Base-by-base conservation (phyloP, 2,888 invertebrate genomes). In the Drosophila hamatofila region DNA sequence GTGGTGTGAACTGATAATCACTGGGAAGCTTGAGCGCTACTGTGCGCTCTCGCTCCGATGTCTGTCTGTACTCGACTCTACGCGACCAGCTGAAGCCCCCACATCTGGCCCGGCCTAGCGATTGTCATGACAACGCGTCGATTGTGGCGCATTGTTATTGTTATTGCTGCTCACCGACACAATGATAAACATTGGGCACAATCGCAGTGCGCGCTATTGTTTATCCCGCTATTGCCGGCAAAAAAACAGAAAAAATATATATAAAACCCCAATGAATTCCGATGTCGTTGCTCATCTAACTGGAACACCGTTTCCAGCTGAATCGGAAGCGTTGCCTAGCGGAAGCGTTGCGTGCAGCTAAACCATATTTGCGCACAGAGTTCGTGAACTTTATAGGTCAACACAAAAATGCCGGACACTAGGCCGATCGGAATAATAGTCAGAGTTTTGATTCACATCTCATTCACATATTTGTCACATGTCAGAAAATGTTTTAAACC, bases 261-360 rank as follows among this genome's bases (percentile, higher is more conserved):
- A 42, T 11, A 39, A 39, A 39, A 39, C 39, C 58, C 35, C 59
- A 59, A 58, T 72, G 81, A 85, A 83, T 85, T 63, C 63, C 71
- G 80, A 77, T 71, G 75, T 39, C 48, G 64, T 76, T 88, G 86
- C 73, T 88, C 83, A 84, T 81, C 88, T 83, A 81, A 88, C 72
- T 85, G 84, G 88, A 84, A 84, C 88, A 78, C 46, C 64, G 61
- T 59, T 73, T 73, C 57, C 55, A 60, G 72, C 39, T 58, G 63
- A 44, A 69, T 76, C 80, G 79, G 79, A 80, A 79, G 76, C 60
- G 73, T 65, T 67, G 58, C 67, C 54, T 49, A 64, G 57, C 76
- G 80, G 80, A 79, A 79, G 68, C 55, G 54, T 58, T 30, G 72
- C 59, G 66, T 68, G 67, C 80, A 14, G 30, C 30, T 12, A 14